Percentiles rank a stretch among this genome's conserved stretches.
Evolutionary conservation across 92 coral and sea anemone species (phyloP).

Genomic region (Actinostola sp.): DNA sequence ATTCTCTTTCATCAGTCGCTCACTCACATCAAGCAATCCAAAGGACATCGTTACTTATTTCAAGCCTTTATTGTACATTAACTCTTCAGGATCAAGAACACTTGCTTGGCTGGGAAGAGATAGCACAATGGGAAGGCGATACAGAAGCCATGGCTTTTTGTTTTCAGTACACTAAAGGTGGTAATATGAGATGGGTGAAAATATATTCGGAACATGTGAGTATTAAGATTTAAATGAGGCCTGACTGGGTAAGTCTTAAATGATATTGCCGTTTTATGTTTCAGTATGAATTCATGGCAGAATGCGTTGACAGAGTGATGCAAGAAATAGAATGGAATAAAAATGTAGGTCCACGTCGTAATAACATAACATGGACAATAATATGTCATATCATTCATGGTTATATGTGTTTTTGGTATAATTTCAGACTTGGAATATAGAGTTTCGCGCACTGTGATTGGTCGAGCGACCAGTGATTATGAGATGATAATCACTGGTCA

Average conservation of each 20-base stretch:
- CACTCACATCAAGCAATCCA: too few relatives aligned
- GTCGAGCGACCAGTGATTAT: too few relatives aligned
- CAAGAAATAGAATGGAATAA: constrained; percentile 83
- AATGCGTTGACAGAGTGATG: constrained; percentile 78
- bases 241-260: not conserved
- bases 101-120: constrained; percentile 81
- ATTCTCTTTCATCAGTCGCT: too few relatives aligned
- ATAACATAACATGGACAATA: too few relatives aligned
- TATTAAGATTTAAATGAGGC: not conserved
- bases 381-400: not conserved
- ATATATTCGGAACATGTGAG: constrained; percentile 86
- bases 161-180: constrained; percentile 81
- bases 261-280: not conserved
- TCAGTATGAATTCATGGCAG: constrained; percentile 87
- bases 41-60: too few relatives aligned
- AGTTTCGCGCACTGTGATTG: too few relatives aligned
- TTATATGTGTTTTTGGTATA: too few relatives aligned
- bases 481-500: too few relatives aligned
- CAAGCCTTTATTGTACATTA: too few relatives aligned
- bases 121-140: constrained; percentile 81
- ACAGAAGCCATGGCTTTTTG: constrained; percentile 96
- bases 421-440: too few relatives aligned
- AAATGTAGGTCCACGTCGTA: constrained; percentile 47
- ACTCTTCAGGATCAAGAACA: constrained; percentile 72
- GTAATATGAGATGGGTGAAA: constrained; percentile 88